Evolutionary conservation across 2,888 invertebrate species (phyloP).

Genomic region (Serrognathus titanus): DNA sequence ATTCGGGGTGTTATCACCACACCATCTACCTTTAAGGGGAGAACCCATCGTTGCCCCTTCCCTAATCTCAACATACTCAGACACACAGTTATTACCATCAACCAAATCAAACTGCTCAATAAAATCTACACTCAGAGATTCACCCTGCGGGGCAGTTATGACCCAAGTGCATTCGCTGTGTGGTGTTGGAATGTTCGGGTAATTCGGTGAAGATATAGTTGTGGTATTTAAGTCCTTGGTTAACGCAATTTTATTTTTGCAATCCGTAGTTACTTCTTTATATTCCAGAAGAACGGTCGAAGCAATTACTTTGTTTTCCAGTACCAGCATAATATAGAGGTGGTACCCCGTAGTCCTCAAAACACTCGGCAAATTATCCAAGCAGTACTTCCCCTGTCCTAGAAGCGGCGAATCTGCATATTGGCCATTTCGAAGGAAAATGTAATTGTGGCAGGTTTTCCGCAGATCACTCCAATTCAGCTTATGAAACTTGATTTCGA

Average conservation of each 20-base stretch:
- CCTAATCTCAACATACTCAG: constrained; percentile 73
- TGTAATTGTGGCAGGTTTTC: constrained; percentile 10
- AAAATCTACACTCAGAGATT: constrained; percentile 74
- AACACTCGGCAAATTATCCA: constrained; percentile 45
- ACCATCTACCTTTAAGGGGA: constrained; percentile 62
- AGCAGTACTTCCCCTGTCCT: constrained; percentile 72
- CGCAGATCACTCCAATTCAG: constrained; percentile 7
- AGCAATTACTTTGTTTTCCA: neutral
- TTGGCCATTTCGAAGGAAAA: constrained; percentile 67
- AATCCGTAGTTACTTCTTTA: constrained; percentile 62
- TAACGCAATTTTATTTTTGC: constrained; percentile 65
- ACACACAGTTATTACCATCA: constrained; percentile 41
- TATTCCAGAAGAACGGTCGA: constrained; percentile 37
- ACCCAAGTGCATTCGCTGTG: constrained; percentile 82
- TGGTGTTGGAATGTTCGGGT: constrained; percentile 74
- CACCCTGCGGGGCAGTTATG: constrained; percentile 69
- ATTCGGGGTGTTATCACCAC: constrained; percentile 57
- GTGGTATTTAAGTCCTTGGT: constrained; percentile 50
- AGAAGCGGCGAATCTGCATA: constrained; percentile 68
- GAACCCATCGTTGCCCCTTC: constrained; percentile 78
- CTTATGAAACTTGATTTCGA: constrained; percentile 61
- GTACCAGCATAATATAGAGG: constrained; percentile 50
- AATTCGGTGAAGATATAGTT: constrained; percentile 72
- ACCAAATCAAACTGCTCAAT: constrained; percentile 69
- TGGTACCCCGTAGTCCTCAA: constrained; percentile 65